Percentiles rank a stretch among this genome's conserved stretches.
Evolutionary conservation across 2,797 vertebrate genomes (phyloP).

Genomic region (Chromis chromis): DNA sequence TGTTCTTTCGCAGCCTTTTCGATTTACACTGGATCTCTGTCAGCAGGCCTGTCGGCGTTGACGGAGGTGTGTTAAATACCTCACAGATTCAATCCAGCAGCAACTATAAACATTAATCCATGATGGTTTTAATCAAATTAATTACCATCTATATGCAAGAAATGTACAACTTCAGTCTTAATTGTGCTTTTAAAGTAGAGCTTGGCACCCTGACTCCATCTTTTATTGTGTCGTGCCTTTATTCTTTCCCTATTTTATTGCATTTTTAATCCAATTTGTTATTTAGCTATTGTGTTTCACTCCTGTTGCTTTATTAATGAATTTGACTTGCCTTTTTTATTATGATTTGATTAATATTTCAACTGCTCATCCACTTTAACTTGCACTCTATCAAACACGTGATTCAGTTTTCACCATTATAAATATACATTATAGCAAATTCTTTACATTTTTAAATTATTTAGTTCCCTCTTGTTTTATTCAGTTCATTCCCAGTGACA

Average conservation of each 20-base stretch:
- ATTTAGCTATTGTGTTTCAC: too few relatives aligned
- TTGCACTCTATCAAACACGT: background rate
- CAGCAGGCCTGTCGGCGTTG: constrained; percentile 88
- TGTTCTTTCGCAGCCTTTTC: constrained; percentile 94
- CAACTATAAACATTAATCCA: background rate
- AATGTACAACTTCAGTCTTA: too few relatives aligned
- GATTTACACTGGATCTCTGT: constrained; percentile 99
- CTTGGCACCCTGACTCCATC: too few relatives aligned
- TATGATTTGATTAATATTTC: background rate
- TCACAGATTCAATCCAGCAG: constrained; percentile 23
- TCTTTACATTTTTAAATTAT: too few relatives aligned
- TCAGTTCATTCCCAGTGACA: too few relatives aligned
- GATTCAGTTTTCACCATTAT: background rate
- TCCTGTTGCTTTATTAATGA: too few relatives aligned
- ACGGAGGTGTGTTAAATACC: constrained; percentile 44
- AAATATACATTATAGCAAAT: too few relatives aligned
- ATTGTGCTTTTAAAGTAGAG: too few relatives aligned
- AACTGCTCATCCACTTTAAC: background rate
- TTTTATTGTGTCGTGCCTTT: too few relatives aligned
- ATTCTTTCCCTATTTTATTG: too few relatives aligned
- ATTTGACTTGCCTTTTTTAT: too few relatives aligned
- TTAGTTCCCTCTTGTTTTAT: background rate
- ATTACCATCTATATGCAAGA: background rate
- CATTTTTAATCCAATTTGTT: too few relatives aligned
- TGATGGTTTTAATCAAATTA: background rate